Evolutionary conservation across 2,113 vertebrate species (phyloP).

Genomic region (Rhea americana): DNA sequence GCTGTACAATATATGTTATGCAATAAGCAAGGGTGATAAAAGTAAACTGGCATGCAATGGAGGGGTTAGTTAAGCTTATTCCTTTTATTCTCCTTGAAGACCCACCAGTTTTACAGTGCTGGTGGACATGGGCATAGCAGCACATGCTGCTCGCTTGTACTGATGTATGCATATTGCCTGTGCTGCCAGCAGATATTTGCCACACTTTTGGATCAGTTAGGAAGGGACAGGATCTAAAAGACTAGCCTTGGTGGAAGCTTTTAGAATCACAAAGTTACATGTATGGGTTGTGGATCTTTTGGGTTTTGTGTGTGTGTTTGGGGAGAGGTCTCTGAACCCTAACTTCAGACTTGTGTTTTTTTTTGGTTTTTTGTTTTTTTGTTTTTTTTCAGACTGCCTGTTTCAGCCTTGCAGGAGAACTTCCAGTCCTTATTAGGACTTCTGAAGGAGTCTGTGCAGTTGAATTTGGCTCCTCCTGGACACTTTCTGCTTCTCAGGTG

Average conservation of each 20-base stretch:
- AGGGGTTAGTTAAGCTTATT: background rate
- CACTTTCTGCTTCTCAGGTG: conserved; percentile 95
- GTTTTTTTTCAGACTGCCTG: conserved; percentile 77
- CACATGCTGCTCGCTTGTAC: background rate
- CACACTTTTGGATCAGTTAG: background rate
- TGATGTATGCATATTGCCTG: background rate
- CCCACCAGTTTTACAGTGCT: background rate
- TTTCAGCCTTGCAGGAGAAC: conserved; percentile 86
- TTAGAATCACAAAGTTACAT: background rate
- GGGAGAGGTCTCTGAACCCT: background rate
- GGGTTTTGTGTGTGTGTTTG: background rate
- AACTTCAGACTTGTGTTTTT: background rate
- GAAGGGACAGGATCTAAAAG: background rate
- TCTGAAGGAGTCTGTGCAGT: conserved; percentile 90
- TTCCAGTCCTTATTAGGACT: conserved; percentile 84
- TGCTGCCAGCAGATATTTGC: background rate
- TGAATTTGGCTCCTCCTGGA: conserved; percentile 92
- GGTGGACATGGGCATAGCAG: background rate
- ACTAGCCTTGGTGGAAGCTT: background rate
- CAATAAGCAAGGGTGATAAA: background rate
- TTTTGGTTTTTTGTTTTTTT: background rate
- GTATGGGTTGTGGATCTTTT: background rate
- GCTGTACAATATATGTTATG: background rate
- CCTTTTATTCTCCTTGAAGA: background rate
- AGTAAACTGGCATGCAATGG: background rate